Evolutionary conservation across 1,140 invertebrate genomes (phyloP).

Genomic region (Eufriesea mexicana): DNA sequence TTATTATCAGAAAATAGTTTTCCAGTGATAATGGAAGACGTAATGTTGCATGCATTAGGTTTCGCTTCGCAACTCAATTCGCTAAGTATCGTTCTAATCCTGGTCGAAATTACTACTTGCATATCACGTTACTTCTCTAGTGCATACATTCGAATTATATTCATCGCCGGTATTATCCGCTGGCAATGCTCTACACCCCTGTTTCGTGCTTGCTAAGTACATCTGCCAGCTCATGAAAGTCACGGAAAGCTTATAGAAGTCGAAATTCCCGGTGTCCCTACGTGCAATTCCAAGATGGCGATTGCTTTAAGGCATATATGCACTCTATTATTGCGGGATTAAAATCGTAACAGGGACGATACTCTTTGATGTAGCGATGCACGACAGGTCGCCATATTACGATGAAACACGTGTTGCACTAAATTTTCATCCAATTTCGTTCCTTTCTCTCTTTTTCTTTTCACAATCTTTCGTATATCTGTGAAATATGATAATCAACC

Average conservation of each 20-base stretch:
- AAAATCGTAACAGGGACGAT: constrained; percentile 1
- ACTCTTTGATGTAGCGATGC: constrained; percentile 2
- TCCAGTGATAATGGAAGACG: neutral
- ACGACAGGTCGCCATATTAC: neutral
- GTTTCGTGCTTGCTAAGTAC: neutral
- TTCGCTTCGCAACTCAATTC: neutral
- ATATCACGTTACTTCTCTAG: neutral
- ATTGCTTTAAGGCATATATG: neutral
- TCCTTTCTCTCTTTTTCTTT: no score
- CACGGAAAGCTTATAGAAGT: neutral
- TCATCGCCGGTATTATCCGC: neutral
- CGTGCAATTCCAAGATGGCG: neutral
- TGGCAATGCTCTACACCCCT: neutral
- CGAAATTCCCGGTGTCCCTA: neutral
- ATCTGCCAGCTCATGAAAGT: neutral
- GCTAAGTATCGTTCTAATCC: neutral
- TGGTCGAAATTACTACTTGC: neutral
- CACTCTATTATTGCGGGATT: constrained; percentile 12
- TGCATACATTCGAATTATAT: neutral
- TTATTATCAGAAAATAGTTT: neutral
- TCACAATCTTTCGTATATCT: no score
- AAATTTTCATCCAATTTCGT: no score
- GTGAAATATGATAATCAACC: no score
- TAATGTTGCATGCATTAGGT: neutral
- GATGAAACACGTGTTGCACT: neutral